Conservation (phyloP, 2,888 invertebrate species). For the Eudasyphora cyanicolor region DNA sequence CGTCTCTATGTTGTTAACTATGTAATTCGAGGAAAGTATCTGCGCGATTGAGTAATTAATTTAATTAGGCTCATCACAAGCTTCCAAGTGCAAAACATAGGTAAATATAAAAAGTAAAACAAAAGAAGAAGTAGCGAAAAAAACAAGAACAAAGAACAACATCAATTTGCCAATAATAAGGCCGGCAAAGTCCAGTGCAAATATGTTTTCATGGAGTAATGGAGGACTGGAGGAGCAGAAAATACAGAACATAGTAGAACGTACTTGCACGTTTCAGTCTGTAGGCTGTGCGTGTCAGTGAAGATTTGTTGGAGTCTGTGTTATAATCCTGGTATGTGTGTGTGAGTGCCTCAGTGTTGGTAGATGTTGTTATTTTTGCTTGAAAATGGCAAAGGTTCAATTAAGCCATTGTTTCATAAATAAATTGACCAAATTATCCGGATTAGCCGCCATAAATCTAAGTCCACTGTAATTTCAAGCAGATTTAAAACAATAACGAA, state of each 20-base stretch:
- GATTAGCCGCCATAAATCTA: constrained; percentile 26
- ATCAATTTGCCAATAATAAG: constrained; percentile 10
- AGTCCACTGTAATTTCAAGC: background rate
- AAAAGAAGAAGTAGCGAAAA: background rate
- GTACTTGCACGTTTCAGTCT: background rate
- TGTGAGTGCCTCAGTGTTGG: background rate
- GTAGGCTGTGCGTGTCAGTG: background rate
- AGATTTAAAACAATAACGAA: constrained; percentile 18
- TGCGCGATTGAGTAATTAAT: constrained; percentile 73
- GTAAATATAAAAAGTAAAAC: background rate
- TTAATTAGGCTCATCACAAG: constrained; percentile 75
- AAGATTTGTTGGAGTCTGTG: constrained; percentile 5
- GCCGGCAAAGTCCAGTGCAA: background rate
- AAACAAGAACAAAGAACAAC: constrained; percentile 2
- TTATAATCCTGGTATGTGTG: background rate
- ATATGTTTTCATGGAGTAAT: no score
- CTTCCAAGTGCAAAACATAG: background rate
- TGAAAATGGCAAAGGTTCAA: constrained; percentile 27
- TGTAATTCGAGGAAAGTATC: background rate
- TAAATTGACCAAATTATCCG: constrained; percentile 31
- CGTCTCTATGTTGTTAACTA: background rate
- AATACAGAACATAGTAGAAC: background rate
- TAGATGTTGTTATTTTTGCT: background rate
- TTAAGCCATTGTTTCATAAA: constrained; percentile 30
- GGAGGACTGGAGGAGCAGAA: background rate